Evolutionary conservation across 2,888 invertebrate species (phyloP), one percentile per base, ranked within the genome.

Genomic region (Andrena dorsata): DNA sequence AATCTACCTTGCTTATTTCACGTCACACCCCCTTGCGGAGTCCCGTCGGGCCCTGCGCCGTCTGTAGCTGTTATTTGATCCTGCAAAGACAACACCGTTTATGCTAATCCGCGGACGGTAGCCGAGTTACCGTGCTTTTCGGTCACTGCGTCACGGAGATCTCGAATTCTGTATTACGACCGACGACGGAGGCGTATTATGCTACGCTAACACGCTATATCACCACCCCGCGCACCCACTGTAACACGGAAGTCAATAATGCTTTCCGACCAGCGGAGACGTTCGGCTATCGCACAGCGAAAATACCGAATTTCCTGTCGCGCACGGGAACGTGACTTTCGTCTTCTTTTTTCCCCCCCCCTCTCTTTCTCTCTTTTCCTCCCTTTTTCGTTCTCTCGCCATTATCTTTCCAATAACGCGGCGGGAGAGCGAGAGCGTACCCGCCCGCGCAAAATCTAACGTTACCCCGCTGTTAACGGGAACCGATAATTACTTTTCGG

Each of bases 1-100:
- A 74, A 74, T 74, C 82, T 74, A 49, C 69, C 64, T 68, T 66
- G 86, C 76, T 76, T 86, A 79, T 86, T 85, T 77, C 86, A 47
- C 35, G 60, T 69, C 47, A 61, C 65, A 76, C 64, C 49, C 20
- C 41, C 6, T 64, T 69, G 73, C 60, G 60, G 60, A 56, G 51
- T 53, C n/a, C 61, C 10, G 32, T n/a, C 32, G 69, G 60, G 60
- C 35, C 51, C 69, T 66, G 60, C 8, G 61, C 58, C 53, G 20
- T 58, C 74, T 69, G 23, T 68, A 69, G 60, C 82, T 68, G 77
- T 66, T 73, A 73, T 53, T 73, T 28, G 78, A 83, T 83, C 83
- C 83, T 26, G 58, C 51, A 83, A 83, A 83, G 83, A 78, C 83
- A 83, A 83, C 83, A 73, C 26, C 65, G 83, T 83, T 83, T 83